Conservation (phyloP, 2,888 invertebrate species). For the Lycia hirtaria region DNA sequence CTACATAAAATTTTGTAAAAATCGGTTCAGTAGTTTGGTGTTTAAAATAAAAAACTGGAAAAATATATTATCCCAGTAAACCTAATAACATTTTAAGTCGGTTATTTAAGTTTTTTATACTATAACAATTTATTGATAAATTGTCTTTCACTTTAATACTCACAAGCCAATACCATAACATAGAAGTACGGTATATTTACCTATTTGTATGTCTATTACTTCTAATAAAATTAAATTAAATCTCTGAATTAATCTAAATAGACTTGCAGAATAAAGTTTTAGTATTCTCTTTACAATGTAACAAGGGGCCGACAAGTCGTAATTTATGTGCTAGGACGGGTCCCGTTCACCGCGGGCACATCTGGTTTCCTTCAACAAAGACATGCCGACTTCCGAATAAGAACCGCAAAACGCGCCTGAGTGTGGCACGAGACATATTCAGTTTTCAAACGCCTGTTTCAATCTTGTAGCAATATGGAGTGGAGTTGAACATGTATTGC, state of each 20-base stretch:
- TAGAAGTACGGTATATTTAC: too few relatives aligned
- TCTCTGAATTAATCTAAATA: slow-evolving; percentile 52
- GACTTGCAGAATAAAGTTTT: slow-evolving; percentile 62
- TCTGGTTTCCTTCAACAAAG: slow-evolving; percentile 64
- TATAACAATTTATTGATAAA: too few relatives aligned
- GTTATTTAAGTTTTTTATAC: too few relatives aligned
- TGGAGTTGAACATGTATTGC: slow-evolving; percentile 18
- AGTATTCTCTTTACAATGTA: slow-evolving; percentile 56
- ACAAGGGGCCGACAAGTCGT: slow-evolving; percentile 67
- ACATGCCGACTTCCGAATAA: slow-evolving; percentile 43
- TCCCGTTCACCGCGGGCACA: slow-evolving; percentile 55
- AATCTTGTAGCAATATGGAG: slow-evolving; percentile 32
- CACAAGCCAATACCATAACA: too few relatives aligned
- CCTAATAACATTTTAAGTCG: too few relatives aligned
- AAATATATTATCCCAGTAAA: too few relatives aligned
- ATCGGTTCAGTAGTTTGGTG: too few relatives aligned
- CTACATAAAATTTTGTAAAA: too few relatives aligned
- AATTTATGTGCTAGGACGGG: slow-evolving; percentile 66
- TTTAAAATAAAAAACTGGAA: too few relatives aligned
- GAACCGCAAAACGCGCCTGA: slow-evolving; percentile 38
- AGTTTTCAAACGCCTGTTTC: slow-evolving; percentile 36
- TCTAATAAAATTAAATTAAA: slow-evolving; percentile 34
- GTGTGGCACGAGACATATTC: slow-evolving; percentile 34
- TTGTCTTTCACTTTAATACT: too few relatives aligned
- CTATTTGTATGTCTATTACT: background rate